Conservation (phyloP, 2,888 invertebrate species). For the Catocala nupta region DNA sequence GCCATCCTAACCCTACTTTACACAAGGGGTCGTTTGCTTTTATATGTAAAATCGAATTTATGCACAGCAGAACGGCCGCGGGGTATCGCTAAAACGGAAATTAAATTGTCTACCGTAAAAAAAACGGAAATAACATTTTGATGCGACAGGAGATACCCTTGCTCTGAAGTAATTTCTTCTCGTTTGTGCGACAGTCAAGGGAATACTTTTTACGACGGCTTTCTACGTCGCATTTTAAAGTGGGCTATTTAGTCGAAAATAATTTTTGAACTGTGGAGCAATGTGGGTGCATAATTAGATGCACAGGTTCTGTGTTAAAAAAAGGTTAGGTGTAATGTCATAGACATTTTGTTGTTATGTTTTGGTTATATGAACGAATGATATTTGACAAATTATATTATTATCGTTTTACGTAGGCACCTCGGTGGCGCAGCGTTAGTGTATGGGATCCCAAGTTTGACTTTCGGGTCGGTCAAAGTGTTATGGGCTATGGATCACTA, state of each 20-base stretch:
- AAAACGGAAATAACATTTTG: slow-evolving; percentile 67
- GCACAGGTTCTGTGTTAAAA: background rate
- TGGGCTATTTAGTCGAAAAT: slow-evolving; percentile 26
- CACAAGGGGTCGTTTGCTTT: slow-evolving; percentile 36
- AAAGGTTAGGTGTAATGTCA: background rate
- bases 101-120: slow-evolving; percentile 72
- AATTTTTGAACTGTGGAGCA: slow-evolving; percentile 11
- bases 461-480: too few species aligned
- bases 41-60: slow-evolving; percentile 52
- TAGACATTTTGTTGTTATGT: too few species aligned
- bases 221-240: slow-evolving; percentile 38
- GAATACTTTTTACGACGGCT: slow-evolving; percentile 44
- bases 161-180: slow-evolving; percentile 60
- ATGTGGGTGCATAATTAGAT: background rate
- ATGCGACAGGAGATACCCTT: slow-evolving; percentile 64
- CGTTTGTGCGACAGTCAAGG: slow-evolving; percentile 46
- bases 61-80: slow-evolving; percentile 33
- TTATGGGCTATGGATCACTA: too few species aligned
- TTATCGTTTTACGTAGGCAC: too few species aligned
- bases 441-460: too few species aligned
- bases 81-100: slow-evolving; percentile 62
- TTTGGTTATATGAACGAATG: too few species aligned
- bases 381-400: too few species aligned
- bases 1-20: slow-evolving; percentile 1
- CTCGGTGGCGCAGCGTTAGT: too few species aligned